Evolutionary conservation across 92 coral and sea anemone genomes (phyloP).

Genomic region (Hydrozoanthus gracilis): DNA sequence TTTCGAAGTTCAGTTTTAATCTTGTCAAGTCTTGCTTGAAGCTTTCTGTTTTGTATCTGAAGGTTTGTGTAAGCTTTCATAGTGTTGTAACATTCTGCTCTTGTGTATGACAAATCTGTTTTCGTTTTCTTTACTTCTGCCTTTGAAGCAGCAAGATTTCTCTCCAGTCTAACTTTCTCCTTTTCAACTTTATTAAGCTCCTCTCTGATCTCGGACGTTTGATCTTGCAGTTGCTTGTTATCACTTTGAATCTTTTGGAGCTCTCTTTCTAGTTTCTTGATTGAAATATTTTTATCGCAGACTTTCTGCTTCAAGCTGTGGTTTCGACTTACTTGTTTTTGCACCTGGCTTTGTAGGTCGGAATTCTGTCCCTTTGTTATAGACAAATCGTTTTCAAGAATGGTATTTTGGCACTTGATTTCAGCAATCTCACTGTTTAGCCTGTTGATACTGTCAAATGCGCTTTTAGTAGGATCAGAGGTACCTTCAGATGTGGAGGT

Average conservation of each 20-base stretch:
- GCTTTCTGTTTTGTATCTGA: conserved; percentile 80
- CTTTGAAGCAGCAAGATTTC: conserved; percentile 76
- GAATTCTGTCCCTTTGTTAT: conserved; percentile 78
- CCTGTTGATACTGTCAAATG: conserved; percentile 63
- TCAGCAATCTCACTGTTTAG: conserved; percentile 86
- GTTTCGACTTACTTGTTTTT: conserved; percentile 79
- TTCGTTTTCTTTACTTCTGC: conserved; percentile 81
- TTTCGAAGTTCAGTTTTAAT: conserved; percentile 35
- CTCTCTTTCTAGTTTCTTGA: conserved; percentile 80
- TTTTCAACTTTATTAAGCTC: conserved; percentile 76
- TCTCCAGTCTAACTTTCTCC: conserved; percentile 76
- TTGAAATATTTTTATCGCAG: conserved; percentile 71
- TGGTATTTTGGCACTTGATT: conserved; percentile 78
- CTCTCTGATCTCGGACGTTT: conserved; percentile 67
- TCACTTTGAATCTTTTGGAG: conserved; percentile 66
- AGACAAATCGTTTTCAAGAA: conserved; percentile 78
- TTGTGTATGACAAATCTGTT: conserved; percentile 66
- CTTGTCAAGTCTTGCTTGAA: conserved; percentile 78
- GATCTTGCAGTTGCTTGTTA: conserved; percentile 71
- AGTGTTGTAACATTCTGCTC: conserved; percentile 79
- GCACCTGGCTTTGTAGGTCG: conserved; percentile 80
- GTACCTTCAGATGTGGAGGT: conserved; percentile 74
- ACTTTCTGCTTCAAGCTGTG: conserved; percentile 79
- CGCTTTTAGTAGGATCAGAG: conserved; percentile 49
- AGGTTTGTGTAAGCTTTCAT: conserved; percentile 82